Evolutionary conservation across 1,140 invertebrate species (phyloP), one percentile per base, ranked within the genome.

Genomic region (Phenacoccus solenopsis): DNA sequence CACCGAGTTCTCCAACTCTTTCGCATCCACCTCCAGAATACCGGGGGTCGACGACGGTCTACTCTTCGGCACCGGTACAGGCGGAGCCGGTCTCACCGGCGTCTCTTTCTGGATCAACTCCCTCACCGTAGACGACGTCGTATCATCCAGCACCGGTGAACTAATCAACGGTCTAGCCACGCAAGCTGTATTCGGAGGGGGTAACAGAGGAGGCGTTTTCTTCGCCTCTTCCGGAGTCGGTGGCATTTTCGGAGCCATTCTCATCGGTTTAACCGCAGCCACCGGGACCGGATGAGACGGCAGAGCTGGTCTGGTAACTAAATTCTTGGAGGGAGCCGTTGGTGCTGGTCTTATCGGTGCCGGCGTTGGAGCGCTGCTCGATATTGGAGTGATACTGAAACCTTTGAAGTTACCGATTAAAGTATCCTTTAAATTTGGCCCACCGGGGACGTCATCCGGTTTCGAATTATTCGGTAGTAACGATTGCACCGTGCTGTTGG

Each of bases 371-470:
- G 84, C 85, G 5, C 12, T n/a, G 38, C 16, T 16, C 69, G 82
- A 80, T 0, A 90, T 80, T 0, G 89, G 89, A 0, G 85, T 85
- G 27, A 91, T 82, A 1, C 86, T 87, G 77, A 91, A 93, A 0
- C 90, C 90, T 80, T 91, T 91, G 78, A 91, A 92, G 72, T 91
- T 88, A 0, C 90, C 90, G 75, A 91, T 90, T 74, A 93, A 84
- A 71, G 84, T 0, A 9, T 22, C 12, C 28, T 67, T 7, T 28
- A 59, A 12, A 28, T 9, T 1, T 28, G 64, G 27, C 30, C 20
- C 67, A 49, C 21, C 28, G 67, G 3, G n/a, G 68, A 27, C 3
- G 25, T 71, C 0, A 30, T 24, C 9, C 7, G 10, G 10, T 24
- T 64, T 64, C 59, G 59, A 4, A 22, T 64, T 22, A 22, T 27